Percentiles rank a stretch among this genome's conserved stretches.
Conservation (phyloP, 2,888 invertebrate genomes). For the Drosophila formosana region DNA sequence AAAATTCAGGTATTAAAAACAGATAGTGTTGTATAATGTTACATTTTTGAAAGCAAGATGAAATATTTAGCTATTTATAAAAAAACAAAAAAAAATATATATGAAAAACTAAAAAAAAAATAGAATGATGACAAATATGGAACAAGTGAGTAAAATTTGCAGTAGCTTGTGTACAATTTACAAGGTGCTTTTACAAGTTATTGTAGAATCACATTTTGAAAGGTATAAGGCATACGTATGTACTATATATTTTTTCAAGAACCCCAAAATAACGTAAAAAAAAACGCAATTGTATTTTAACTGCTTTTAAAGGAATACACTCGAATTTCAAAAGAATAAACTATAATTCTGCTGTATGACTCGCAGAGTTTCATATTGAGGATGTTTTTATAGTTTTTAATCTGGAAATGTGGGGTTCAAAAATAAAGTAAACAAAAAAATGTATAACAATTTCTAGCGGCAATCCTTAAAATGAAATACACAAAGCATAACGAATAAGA, state of each 20-base stretch:
- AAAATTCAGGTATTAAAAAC: conserved; percentile 84
- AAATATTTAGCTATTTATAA: conserved; percentile 69
- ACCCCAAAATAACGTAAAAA: neutral
- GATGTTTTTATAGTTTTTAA: conserved; percentile 71
- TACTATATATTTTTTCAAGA: conserved; percentile 69
- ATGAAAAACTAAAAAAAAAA: conserved; percentile 23
- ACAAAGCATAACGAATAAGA: conserved; percentile 20
- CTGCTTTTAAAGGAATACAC: conserved; percentile 62
- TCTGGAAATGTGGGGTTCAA: conserved; percentile 39
- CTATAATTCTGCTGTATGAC: conserved; percentile 57
- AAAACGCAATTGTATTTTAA: conserved; percentile 65
- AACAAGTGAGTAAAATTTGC: conserved; percentile 47
- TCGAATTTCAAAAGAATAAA: conserved; percentile 19
- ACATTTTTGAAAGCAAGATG: conserved; percentile 64
- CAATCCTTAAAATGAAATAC: conserved; percentile 48
- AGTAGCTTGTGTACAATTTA: conserved; percentile 65
- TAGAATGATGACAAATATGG: conserved; percentile 10
- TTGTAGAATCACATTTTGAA: conserved; percentile 60
- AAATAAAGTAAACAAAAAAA: conserved; percentile 30
- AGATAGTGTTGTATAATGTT: conserved; percentile 79
- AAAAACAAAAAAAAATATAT: conserved; percentile 38
- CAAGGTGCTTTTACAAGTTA: conserved; percentile 78
- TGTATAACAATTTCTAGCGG: conserved; percentile 61
- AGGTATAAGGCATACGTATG: conserved; percentile 35
- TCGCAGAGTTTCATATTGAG: conserved; percentile 56